These are phyloP conservation scores for Euphydryas editha DNA, from an alignment of 2,888 invertebrate species.

Conservation along the genomic window DNA sequence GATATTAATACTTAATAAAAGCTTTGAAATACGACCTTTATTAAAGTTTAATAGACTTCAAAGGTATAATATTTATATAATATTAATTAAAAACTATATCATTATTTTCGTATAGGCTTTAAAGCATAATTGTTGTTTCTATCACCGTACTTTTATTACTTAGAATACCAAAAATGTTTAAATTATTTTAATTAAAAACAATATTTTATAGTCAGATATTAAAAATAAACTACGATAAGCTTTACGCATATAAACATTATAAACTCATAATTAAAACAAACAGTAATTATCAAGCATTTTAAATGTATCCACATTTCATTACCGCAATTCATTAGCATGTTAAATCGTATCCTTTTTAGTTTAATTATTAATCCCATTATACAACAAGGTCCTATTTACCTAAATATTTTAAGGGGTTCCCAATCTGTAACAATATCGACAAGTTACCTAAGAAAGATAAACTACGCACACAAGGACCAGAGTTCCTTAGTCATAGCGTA, in stretches of 20 bases:
- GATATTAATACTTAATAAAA: too few relatives aligned
- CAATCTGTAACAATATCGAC: slow-evolving; percentile 15
- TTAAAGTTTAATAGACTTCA: too few relatives aligned
- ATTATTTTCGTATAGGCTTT: too few relatives aligned
- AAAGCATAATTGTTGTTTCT: too few relatives aligned
- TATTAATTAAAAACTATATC: too few relatives aligned
- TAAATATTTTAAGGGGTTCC: slow-evolving; percentile 39
- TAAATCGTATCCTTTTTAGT: slow-evolving; percentile 42
- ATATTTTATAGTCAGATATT: not conserved
- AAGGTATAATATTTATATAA: too few relatives aligned
- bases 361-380: slow-evolving; percentile 37
- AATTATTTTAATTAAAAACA: not conserved
- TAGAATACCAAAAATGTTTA: too few relatives aligned
- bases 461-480: not conserved
- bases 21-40: too few relatives aligned
- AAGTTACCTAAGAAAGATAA: slow-evolving; percentile 1
- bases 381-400: slow-evolving; percentile 40
- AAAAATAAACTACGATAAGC: slow-evolving; percentile 7
- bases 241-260: slow-evolving; percentile 24
- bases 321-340: slow-evolving; percentile 38
- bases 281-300: slow-evolving; percentile 37
- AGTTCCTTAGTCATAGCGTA: not conserved
- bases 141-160: too few relatives aligned
- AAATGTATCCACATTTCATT: slow-evolving; percentile 39
- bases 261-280: slow-evolving; percentile 38